Percentiles rank a stretch among this genome's conserved stretches.
These are phyloP conservation scores for Habropoda laboriosa DNA, from an alignment of 1,140 invertebrate species.

Conservation along the genomic window DNA sequence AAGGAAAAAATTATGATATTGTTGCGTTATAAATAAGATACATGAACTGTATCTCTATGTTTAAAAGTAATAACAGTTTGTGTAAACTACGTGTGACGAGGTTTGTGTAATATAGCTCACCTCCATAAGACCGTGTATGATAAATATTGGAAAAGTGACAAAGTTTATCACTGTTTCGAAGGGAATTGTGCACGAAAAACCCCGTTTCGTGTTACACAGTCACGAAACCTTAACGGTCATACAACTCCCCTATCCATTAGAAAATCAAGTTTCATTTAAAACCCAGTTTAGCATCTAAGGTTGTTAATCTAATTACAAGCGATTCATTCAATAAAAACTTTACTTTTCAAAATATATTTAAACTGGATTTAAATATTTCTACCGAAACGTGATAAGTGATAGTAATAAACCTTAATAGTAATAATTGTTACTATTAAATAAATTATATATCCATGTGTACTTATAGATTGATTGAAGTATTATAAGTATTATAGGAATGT, in stretches of 20 bases:
- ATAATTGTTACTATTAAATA: too few relatives aligned
- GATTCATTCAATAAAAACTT: not conserved
- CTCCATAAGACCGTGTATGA: not conserved
- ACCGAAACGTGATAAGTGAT: too few relatives aligned
- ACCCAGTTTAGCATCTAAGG: not conserved
- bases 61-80: not conserved
- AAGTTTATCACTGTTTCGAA: not conserved
- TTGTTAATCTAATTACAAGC: conserved; percentile 15
- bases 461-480: too few relatives aligned
- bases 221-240: conserved; percentile 42
- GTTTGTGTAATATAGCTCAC: not conserved
- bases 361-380: too few relatives aligned
- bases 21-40: too few relatives aligned
- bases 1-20: too few relatives aligned
- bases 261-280: conserved; percentile 17
- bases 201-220: conserved; percentile 21
- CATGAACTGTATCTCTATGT: too few relatives aligned
- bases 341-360: not conserved
- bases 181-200: conserved; percentile 17
- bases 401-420: too few relatives aligned
- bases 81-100: not conserved
- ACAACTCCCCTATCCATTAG: conserved; percentile 26
- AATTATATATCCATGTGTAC: too few relatives aligned
- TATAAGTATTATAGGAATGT: too few relatives aligned
- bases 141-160: conserved; percentile 13